phyloP scores from a whole-genome alignment of 2,888 invertebrate species.

The Stomorhina lunata region DNA sequence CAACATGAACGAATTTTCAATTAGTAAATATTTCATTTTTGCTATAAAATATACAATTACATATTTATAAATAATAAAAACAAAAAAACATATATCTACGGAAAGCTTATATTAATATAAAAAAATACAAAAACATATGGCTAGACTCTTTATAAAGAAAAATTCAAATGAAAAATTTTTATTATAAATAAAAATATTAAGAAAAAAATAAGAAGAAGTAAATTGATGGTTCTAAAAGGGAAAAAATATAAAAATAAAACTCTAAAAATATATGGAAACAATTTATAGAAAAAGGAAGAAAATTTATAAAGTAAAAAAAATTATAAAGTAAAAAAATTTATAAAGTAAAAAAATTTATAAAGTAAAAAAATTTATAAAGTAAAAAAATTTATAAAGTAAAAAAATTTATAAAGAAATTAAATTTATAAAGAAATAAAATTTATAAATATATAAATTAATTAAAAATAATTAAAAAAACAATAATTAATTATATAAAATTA shows the following conservation, averaged over 20 bases:
- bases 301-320: no score
- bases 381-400: constrained; percentile 17
- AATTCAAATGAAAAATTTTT: constrained; percentile 55
- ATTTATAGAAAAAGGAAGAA: no score
- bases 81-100: constrained; percentile 54
- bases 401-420: constrained; percentile 35
- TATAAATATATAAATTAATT: no score
- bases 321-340: constrained; percentile 2
- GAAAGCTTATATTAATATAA: constrained; percentile 57
- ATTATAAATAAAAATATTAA: constrained; percentile 38
- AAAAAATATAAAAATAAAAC: no score
- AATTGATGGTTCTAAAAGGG: background rate
- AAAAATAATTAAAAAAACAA: no score
- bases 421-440: constrained; percentile 53
- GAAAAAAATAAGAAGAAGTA: constrained; percentile 3
- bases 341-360: constrained; percentile 7
- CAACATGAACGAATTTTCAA: constrained; percentile 79
- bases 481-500: constrained; percentile 41
- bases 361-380: constrained; percentile 41
- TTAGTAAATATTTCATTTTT: constrained; percentile 74
- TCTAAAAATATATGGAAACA: no score
- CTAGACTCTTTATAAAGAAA: constrained; percentile 61
- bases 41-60: constrained; percentile 68
- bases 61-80: constrained; percentile 55
- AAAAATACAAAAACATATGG: constrained; percentile 40